Conservation (phyloP, 2,113 vertebrate genomes). For the Athene noctua region DNA sequence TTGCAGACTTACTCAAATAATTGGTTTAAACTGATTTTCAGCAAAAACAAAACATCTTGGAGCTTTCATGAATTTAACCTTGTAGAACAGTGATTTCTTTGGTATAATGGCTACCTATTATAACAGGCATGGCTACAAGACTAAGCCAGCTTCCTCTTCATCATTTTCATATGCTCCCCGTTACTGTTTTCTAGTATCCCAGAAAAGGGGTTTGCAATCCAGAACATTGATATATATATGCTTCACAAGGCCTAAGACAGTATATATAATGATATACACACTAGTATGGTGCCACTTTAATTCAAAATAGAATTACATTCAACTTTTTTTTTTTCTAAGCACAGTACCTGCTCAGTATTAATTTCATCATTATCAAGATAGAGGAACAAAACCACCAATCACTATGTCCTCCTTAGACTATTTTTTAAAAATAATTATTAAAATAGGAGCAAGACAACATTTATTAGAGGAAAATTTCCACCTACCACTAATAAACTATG, state of each 20-base stretch:
- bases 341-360: background rate
- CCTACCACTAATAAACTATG: background rate
- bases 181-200: background rate
- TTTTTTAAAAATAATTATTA: background rate
- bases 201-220: background rate
- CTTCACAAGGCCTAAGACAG: background rate
- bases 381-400: background rate
- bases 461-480: background rate
- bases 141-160: background rate
- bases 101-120: background rate
- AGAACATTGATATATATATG: background rate
- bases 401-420: background rate
- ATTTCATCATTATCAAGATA: background rate
- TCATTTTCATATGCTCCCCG: background rate
- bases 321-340: background rate
- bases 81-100: background rate
- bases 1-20: background rate
- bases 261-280: background rate
- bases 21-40: background rate
- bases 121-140: background rate
- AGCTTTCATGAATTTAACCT: background rate
- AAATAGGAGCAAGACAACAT: background rate
- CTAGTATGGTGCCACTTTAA: background rate
- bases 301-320: background rate
- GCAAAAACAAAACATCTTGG: background rate